A percentile compares a stretch with the other conserved stretches of the same genome.
These are phyloP conservation scores for Tribolium castaneum DNA, from an alignment of 1,140 invertebrate species.

Conservation along the genomic window DNA sequence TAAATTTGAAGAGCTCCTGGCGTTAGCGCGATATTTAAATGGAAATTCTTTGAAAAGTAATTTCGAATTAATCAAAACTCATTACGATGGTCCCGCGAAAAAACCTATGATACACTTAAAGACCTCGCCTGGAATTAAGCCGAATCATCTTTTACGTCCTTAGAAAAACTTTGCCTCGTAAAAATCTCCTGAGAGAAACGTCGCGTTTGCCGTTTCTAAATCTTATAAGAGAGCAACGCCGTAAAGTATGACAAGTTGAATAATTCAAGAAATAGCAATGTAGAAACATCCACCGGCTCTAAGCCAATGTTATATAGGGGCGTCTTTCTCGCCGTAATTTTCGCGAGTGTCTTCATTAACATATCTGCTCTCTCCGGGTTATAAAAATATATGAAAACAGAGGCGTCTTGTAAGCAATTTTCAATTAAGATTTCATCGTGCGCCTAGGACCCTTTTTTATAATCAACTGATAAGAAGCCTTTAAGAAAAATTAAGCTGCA, in stretches of 20 bases:
- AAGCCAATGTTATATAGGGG: slow-evolving; percentile 27
- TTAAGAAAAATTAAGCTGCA: neutral
- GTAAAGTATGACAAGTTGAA: slow-evolving; percentile 47
- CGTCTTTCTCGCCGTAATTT: slow-evolving; percentile 34
- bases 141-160: slow-evolving; percentile 45
- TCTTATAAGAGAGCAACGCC: slow-evolving; percentile 41
- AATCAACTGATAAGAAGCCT: slow-evolving; percentile 7
- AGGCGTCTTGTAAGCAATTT: slow-evolving; percentile 38
- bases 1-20: slow-evolving; percentile 48
- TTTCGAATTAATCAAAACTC: slow-evolving; percentile 52
- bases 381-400: slow-evolving; percentile 45
- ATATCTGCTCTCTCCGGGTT: slow-evolving; percentile 39
- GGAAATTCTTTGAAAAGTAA: slow-evolving; percentile 56
- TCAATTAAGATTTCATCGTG: slow-evolving; percentile 43
- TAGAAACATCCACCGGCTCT: slow-evolving; percentile 10
- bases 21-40: slow-evolving; percentile 45
- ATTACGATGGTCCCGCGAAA: neutral
- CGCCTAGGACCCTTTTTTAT: neutral
- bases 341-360: slow-evolving; percentile 45
- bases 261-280: slow-evolving; percentile 42
- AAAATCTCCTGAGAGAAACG: slow-evolving; percentile 40
- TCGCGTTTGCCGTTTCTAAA: slow-evolving; percentile 44
- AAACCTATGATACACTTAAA: neutral
- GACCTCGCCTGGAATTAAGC: slow-evolving; percentile 31
- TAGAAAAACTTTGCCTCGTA: slow-evolving; percentile 32